phyloP scores from a whole-genome alignment of 2,113 vertebrate genomes.

The Aegypius monachus region DNA sequence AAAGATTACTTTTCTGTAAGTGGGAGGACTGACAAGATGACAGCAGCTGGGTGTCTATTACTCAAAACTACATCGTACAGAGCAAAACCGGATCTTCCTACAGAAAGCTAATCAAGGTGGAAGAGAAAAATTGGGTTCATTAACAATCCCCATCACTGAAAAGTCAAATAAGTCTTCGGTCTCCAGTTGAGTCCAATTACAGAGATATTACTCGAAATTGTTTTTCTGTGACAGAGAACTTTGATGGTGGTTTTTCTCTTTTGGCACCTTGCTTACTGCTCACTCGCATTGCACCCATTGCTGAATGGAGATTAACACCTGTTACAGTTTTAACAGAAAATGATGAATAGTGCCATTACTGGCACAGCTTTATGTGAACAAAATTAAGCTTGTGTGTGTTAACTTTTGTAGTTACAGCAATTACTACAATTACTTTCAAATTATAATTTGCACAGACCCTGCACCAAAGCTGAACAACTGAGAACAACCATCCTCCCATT shows the following conservation, averaged over 20 bases:
- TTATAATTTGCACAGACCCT: neutral
- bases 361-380: neutral
- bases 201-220: neutral
- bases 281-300: neutral
- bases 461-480: neutral
- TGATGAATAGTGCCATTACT: slow-evolving; percentile 57
- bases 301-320: slow-evolving; percentile 50
- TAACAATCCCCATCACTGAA: neutral
- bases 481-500: neutral
- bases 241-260: slow-evolving; percentile 11
- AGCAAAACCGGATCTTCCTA: neutral
- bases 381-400: slow-evolving; percentile 35
- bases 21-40: neutral
- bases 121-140: slow-evolving; percentile 5
- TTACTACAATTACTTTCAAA: slow-evolving; percentile 54
- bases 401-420: slow-evolving; percentile 36
- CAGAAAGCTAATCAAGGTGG: neutral
- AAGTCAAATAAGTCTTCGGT: slow-evolving; percentile 31
- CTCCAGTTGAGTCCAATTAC: slow-evolving; percentile 28
- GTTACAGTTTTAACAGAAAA: slow-evolving; percentile 46
- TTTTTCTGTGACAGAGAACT: slow-evolving; percentile 16
- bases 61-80: neutral
- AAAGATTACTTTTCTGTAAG: neutral
- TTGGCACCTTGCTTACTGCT: slow-evolving; percentile 4
- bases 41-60: neutral